These are phyloP conservation scores for Sinelater perroti DNA, from an alignment of 2,888 invertebrate species.

Conservation along the genomic window DNA sequence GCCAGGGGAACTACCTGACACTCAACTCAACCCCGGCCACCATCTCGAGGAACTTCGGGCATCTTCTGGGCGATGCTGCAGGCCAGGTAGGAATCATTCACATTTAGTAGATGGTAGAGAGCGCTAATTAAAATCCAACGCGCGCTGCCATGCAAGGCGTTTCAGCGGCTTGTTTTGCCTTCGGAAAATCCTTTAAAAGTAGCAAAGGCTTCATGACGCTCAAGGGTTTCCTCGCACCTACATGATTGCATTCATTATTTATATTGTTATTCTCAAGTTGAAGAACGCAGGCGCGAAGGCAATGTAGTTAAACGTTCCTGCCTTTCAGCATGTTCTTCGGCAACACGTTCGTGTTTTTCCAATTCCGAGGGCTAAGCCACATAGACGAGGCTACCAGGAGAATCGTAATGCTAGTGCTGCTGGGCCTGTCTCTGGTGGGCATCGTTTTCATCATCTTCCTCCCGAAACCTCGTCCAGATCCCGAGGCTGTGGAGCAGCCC, in stretches of 20 bases:
- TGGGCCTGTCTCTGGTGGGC: slow-evolving; percentile 75
- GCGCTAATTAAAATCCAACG: no score
- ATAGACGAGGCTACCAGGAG: slow-evolving; percentile 78
- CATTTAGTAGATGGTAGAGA: no score
- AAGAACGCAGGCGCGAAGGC: no score
- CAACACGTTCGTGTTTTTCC: slow-evolving; percentile 92
- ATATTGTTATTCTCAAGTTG: no score
- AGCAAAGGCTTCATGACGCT: no score
- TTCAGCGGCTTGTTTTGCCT: no score
- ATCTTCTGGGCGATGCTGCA: slow-evolving; percentile 97
- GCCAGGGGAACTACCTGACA: slow-evolving; percentile 91
- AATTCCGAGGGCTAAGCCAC: slow-evolving; percentile 81
- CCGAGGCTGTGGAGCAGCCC: slow-evolving; percentile 58
- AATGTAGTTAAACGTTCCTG: slow-evolving; percentile 36
- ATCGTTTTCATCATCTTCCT: slow-evolving; percentile 73
- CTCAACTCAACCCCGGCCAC: slow-evolving; percentile 88
- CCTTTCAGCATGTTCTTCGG: slow-evolving; percentile 92
- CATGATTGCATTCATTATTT: no score
- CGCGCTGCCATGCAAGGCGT: no score
- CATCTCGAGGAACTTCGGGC: slow-evolving; percentile 92
- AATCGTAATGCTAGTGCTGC: slow-evolving; percentile 83
- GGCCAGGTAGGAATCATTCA: slow-evolving; percentile 76
- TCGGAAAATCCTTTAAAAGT: no score
- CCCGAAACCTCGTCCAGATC: slow-evolving; percentile 65
- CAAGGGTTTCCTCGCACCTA: no score